Evolutionary conservation across 2,113 vertebrate genomes (phyloP), one percentile per base, ranked within the genome.

Genomic region (Ctenomys sociabilis): DNA sequence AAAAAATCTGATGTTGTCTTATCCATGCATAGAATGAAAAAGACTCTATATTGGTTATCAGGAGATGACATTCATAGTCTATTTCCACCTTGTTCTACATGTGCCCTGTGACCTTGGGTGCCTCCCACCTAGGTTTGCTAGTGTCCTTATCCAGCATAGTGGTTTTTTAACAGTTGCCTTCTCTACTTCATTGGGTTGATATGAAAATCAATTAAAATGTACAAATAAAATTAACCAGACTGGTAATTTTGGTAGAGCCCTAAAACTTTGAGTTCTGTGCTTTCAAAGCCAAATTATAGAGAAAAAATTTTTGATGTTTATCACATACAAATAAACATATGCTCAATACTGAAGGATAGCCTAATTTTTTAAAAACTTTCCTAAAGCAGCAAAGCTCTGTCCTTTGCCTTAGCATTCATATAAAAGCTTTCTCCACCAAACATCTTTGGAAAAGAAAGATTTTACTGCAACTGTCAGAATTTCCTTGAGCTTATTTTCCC

Each of bases 401-500:
- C 43, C 5, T 78, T 49, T 84, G 45, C 73, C 63, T 26, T 63
- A 80, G n/a, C 24, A 75, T 96, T 91, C 32, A 88, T 92, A 94
- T 49, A 28, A 92, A 84, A 95, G 40, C 7, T 59, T 91, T 84
- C 26, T 91, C 64, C n/a, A 88, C 30, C 68, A 1, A 32, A 43
- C 43, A 77, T 66, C 88, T 93, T 14, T 1, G 72, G 8, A 32
- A 28, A 90, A 17, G 11, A 13, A 63, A 66, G 19, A 40, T 63
- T 96, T 21, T 37, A 72, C 13, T 73, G 84, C 52, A 21, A 21
- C 52, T 85, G 5, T 54, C 22, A 80, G 24, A 91, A 93, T 92
- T 95, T 88, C 59, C 35, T 94, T 61, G 85, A 90, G 52, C 35
- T 7, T 77, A 78, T 88, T 94, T 45, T 94, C 26, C 37, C 35